Evolutionary conservation across 1,140 invertebrate species (phyloP), one percentile per base, ranked within the genome.

Genomic region (Drosophila melanica): DNA sequence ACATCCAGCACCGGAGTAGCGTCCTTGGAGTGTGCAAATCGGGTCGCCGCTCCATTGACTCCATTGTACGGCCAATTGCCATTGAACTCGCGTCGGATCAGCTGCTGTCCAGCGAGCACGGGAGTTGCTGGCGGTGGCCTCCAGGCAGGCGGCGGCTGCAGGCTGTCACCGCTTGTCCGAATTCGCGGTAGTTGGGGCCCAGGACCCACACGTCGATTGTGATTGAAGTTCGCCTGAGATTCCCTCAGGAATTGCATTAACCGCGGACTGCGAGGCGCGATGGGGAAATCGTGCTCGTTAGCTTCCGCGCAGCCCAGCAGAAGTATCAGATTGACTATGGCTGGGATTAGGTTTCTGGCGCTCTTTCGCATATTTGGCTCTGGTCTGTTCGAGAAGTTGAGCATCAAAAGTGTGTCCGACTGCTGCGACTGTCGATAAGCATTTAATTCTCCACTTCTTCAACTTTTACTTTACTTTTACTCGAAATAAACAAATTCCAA

Each of bases 401-500:
- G 30, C 20, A 47, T 39, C 12, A 68, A 59, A 64, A 59, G 67
- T 70, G 70, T 78, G 84, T 80, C 84, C 80, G 64, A 59, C 53
- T 70, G 67, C 85, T 44, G 70, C 85, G 64, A 66, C 79, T 65
- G 84, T 80, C 80, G 75, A 75, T 78, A 65, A 67, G 69, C 72
- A 85, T 89, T 89, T 89, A 79, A 89, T 60, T 66, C 53, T 50
- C 12, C 80, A 77, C 50, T 62, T 76, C 80, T 75, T 70, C 60
- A 64, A 75, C 75, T 73, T 73, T 73, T 73, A 73, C 70, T 73
- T 73, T 67, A 71, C 72, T 77, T 78, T 80, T 78, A 75, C 75
- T 80, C 63, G 79, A 89, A 80, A 82, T 75, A 75, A 89, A 82
- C 67, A 86, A 82, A 73, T 66, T 64, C 53, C 41, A 57, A 57